Base-by-base conservation (phyloP, 2,113 vertebrate genomes). In the Meleagris gallopavo region DNA sequence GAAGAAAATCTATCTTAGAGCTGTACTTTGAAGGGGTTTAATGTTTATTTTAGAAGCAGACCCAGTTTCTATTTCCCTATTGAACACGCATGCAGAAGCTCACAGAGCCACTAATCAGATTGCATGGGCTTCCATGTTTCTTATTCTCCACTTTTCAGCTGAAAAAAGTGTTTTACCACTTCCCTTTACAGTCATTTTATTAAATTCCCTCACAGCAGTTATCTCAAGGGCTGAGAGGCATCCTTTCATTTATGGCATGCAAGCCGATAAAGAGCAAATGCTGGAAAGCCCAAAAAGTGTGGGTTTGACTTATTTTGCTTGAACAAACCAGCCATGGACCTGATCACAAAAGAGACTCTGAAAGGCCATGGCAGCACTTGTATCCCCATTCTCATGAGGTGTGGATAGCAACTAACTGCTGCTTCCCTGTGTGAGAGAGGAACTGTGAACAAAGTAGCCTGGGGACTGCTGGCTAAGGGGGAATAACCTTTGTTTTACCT, bases 41-140 rank as follows among this genome's bases (percentile, higher is more conserved):
- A 62, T 74, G 30, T 83, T 86, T 43, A 73, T 87, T 96, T 94
- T 87, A 83, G 93, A 93, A 88, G 64, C 36, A 86, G 75, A 58
- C 32, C 9, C 62, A 48, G 65, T 87, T 81, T 95, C 50, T 30
- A 5, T 65, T 64, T 90, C 84, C 66, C 67, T 64, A 34, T 22
- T 82, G 60, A 89, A 83, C 67, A 11, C 0, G 6, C 22, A 18
- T 30, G 36, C 70, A 54, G 32, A 79, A 93, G 66, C 64, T 95
- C 66, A 84, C 60, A 70, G 43, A 70, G 62, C 29, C 14, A 46
- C 34, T 34, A 76, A 91, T 95, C 83, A 88, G 74, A 58, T 78
- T 90, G 85, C 9, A 16, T 14, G 48, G 46, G 4, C 71, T 89
- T 97, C 90, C 62, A 12, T 90, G 75, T 87, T 90, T 78, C 81